Percentiles rank a stretch among this genome's conserved stretches.
These are phyloP conservation scores for Lophius piscatorius DNA, from an alignment of 2,113 vertebrate genomes.

Conservation along the genomic window DNA sequence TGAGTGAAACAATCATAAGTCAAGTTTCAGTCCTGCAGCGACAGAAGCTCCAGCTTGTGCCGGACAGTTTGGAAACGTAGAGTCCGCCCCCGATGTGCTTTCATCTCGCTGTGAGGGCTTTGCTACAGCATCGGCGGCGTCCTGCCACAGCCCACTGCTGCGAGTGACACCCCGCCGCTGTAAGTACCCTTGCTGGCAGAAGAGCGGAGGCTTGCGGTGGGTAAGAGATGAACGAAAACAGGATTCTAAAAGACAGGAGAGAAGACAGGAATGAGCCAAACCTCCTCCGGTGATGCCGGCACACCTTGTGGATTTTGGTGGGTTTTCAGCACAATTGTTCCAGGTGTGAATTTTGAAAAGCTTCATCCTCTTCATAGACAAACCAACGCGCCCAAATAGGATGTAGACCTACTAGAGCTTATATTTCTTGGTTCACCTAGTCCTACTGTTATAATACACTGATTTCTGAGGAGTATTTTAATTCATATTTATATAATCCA, in stretches of 20 bases:
- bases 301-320: too few relatives aligned
- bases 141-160: slow-evolving; percentile 63
- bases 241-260: slow-evolving; percentile 80
- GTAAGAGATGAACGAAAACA: slow-evolving; percentile 92
- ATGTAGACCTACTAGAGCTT: too few relatives aligned
- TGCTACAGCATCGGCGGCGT: slow-evolving; percentile 57
- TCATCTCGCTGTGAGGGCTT: slow-evolving; percentile 26
- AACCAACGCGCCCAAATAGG: too few relatives aligned
- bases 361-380: too few relatives aligned
- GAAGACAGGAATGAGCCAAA: slow-evolving; percentile 9
- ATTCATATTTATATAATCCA: too few relatives aligned
- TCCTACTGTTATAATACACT: too few relatives aligned
- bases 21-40: slow-evolving; percentile 83
- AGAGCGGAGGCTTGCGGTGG: slow-evolving; percentile 86
- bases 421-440: too few relatives aligned
- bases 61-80: slow-evolving; percentile 47
- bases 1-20: slow-evolving; percentile 64
- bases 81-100: slow-evolving; percentile 1
- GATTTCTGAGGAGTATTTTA: too few relatives aligned
- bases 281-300: too few relatives aligned
- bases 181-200: slow-evolving; percentile 88
- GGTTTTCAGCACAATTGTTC: too few relatives aligned
- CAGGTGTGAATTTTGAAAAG: too few relatives aligned
- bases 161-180: slow-evolving; percentile 82
- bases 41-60: slow-evolving; percentile 67